These are phyloP conservation scores for Julus scandinavius DNA, from an alignment of 2,888 invertebrate species.

Conservation along the genomic window DNA sequence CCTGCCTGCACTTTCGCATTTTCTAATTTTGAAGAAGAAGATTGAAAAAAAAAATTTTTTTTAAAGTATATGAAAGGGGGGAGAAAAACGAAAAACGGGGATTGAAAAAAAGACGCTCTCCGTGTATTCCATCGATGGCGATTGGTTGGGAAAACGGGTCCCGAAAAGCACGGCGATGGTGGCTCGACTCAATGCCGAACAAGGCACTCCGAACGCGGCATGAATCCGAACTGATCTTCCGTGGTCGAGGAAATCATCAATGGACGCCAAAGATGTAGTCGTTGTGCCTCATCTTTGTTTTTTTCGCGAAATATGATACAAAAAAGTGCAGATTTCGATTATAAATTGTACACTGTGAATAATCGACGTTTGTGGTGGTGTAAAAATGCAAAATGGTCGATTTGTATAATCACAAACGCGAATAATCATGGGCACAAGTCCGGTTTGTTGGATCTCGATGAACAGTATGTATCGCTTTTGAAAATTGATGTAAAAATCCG, in stretches of 20 bases:
- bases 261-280: neutral
- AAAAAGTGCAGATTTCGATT: too few species aligned
- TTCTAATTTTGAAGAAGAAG: neutral
- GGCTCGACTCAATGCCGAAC: neutral
- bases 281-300: neutral
- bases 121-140: neutral
- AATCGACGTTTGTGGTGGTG: too few species aligned
- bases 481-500: too few species aligned
- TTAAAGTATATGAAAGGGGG: neutral
- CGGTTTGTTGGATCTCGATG: too few species aligned
- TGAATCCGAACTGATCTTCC: neutral
- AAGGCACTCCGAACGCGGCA: neutral
- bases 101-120: neutral
- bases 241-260: neutral
- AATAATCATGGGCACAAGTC: too few species aligned
- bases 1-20: neutral
- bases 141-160: neutral
- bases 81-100: neutral
- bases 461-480: too few species aligned
- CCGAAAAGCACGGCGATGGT: neutral
- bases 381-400: too few species aligned
- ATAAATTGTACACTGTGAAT: too few species aligned
- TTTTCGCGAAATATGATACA: too few species aligned
- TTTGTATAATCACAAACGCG: too few species aligned
- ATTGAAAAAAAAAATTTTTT: neutral